phyloP scores from a whole-genome alignment of 1,140 invertebrate genomes.

The Mercenaria mercenaria region DNA sequence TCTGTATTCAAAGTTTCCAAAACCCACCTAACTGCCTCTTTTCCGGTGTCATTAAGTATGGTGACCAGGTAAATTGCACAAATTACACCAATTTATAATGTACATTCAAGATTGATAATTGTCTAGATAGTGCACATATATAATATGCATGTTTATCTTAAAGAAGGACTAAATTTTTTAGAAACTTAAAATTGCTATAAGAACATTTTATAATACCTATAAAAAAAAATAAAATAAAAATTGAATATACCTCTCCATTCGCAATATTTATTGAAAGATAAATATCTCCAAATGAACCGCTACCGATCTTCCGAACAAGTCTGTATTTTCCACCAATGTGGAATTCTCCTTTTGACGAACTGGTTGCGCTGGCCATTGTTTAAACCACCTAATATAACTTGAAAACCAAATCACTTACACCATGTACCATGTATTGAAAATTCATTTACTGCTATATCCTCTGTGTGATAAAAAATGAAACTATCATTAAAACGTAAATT shows the following conservation, averaged over 20 bases:
- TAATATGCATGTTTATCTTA: no score
- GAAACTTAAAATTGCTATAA: no score
- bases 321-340: conserved; percentile 94
- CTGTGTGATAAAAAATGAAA: background rate
- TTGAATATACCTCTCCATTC: conserved; percentile 98
- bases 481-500: background rate
- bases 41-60: no score
- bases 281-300: conserved; percentile 99
- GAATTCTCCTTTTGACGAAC: conserved; percentile 77
- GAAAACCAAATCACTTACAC: background rate
- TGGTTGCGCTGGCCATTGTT: conserved; percentile 74
- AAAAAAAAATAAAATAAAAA: no score
- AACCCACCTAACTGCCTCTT: no score
- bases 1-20: no score
- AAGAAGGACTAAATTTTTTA: no score
- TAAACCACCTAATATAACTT: background rate
- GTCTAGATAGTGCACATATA: no score
- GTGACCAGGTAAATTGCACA: no score
- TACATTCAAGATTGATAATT: no score
- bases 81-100: no score
- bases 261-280: conserved; percentile 98
- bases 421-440: background rate
- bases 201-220: no score
- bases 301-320: conserved; percentile 98
- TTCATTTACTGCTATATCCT: background rate